Conservation (phyloP, 2,888 invertebrate genomes). For the Xestia ashworthii region DNA sequence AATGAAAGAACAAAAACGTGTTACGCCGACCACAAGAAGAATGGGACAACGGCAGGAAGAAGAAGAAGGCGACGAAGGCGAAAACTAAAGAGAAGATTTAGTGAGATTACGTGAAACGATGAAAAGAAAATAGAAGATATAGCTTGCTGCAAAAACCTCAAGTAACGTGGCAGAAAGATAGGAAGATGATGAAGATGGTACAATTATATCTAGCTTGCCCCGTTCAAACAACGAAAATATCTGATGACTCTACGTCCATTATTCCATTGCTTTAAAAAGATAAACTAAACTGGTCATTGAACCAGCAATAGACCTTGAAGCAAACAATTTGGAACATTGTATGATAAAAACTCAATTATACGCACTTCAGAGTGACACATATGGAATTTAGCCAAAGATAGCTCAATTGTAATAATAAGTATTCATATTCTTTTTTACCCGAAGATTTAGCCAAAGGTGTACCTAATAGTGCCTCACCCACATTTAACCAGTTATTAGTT, state of each 20-base stretch:
- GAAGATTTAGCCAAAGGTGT: not conserved
- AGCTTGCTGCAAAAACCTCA: not conserved
- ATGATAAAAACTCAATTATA: conserved; percentile 30
- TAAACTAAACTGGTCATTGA: conserved; percentile 37
- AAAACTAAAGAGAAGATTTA: not conserved
- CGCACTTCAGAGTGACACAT: not conserved
- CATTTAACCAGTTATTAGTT: not conserved
- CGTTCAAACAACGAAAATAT: not conserved
- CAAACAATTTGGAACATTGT: conserved; percentile 22
- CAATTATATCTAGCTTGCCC: not conserved
- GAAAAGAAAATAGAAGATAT: not conserved
- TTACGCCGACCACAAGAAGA: too few species aligned
- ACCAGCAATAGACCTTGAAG: conserved; percentile 33
- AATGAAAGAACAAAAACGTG: too few species aligned
- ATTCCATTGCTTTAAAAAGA: conserved; percentile 12
- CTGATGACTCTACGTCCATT: not conserved
- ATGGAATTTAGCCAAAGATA: conserved; percentile 3
- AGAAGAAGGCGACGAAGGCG: not conserved
- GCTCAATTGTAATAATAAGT: not conserved
- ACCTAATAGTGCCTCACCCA: not conserved
- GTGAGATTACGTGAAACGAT: not conserved
- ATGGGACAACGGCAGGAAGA: too few species aligned
- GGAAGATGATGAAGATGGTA: not conserved
- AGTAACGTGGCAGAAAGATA: not conserved
- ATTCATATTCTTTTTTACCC: not conserved